These are phyloP conservation scores for Chrysoperla carnea DNA, from an alignment of 1,140 invertebrate genomes.

Conservation along the genomic window DNA sequence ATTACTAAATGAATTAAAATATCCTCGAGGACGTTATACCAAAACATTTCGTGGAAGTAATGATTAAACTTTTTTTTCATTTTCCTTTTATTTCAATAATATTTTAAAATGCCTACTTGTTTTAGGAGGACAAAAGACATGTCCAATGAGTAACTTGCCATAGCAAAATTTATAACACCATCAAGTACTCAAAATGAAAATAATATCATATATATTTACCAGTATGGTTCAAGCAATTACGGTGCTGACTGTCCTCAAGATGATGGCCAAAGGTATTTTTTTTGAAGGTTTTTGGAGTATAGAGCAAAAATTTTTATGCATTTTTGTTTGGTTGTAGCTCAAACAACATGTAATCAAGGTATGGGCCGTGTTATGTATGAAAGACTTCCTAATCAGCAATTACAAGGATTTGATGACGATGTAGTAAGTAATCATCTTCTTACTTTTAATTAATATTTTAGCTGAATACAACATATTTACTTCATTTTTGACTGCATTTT, in stretches of 20 bases:
- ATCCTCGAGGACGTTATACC: neutral
- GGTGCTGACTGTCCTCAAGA: conserved; percentile 62
- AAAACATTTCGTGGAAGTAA: neutral
- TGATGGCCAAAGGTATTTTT: conserved; percentile 52
- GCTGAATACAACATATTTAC: too few species aligned
- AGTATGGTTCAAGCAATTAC: conserved; percentile 70
- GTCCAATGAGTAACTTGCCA: conserved; percentile 4
- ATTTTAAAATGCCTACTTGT: conserved; percentile 3
- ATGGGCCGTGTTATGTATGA: conserved; percentile 74
- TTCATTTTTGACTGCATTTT: neutral
- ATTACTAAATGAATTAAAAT: too few species aligned
- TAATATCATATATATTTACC: conserved; percentile 33
- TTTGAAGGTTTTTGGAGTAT: neutral
- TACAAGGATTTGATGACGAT: conserved; percentile 76
- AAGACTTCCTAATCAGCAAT: conserved; percentile 68
- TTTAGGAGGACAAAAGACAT: conserved; percentile 5
- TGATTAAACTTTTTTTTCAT: conserved; percentile 26
- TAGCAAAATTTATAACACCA: conserved; percentile 10
- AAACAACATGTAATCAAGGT: conserved; percentile 80
- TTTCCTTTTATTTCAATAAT: conserved; percentile 7
- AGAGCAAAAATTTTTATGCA: neutral
- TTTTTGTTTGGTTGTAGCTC: conserved; percentile 34
- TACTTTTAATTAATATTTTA: conserved; percentile 1
- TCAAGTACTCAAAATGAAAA: conserved; percentile 31
- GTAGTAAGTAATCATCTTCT: conserved; percentile 37